Conservation (phyloP, 2,888 invertebrate genomes). For the Antheraea assamensis region DNA sequence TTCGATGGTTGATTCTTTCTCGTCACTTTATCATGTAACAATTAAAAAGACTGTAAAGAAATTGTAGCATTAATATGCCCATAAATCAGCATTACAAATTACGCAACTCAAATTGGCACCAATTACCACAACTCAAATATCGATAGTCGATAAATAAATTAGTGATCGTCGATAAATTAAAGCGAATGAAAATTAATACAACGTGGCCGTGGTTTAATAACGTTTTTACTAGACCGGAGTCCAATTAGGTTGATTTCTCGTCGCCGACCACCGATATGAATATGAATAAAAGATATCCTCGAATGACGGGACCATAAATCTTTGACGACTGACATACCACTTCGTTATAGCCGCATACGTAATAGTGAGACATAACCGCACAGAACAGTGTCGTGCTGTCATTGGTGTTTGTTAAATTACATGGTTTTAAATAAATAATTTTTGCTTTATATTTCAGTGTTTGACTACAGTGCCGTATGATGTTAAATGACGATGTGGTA, state of each 20-base stretch:
- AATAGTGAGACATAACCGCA: slow-evolving; percentile 23
- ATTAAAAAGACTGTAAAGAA: too few relatives aligned
- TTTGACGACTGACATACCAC: slow-evolving; percentile 46
- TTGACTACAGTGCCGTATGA: too few relatives aligned
- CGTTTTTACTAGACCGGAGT: slow-evolving; percentile 43
- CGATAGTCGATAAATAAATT: slow-evolving; percentile 23
- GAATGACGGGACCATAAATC: slow-evolving; percentile 56
- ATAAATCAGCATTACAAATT: not conserved
- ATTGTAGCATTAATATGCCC: not conserved
- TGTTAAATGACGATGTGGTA: too few relatives aligned
- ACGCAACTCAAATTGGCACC: not conserved
- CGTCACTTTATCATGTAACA: too few relatives aligned
- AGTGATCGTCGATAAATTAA: slow-evolving; percentile 26
- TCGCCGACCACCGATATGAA: slow-evolving; percentile 41
- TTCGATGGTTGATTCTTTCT: too few relatives aligned
- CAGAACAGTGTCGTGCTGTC: not conserved
- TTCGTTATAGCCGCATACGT: slow-evolving; percentile 27
- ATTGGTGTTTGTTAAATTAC: not conserved
- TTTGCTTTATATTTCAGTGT: too few relatives aligned
- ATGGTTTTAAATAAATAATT: not conserved
- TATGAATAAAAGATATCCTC: slow-evolving; percentile 64
- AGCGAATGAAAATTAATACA: slow-evolving; percentile 42
- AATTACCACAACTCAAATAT: slow-evolving; percentile 17
- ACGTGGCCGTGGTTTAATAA: slow-evolving; percentile 32
- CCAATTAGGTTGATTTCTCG: slow-evolving; percentile 53